Evolutionary conservation across 2,888 invertebrate genomes (phyloP).

Genomic region (Malacosoma neustria): DNA sequence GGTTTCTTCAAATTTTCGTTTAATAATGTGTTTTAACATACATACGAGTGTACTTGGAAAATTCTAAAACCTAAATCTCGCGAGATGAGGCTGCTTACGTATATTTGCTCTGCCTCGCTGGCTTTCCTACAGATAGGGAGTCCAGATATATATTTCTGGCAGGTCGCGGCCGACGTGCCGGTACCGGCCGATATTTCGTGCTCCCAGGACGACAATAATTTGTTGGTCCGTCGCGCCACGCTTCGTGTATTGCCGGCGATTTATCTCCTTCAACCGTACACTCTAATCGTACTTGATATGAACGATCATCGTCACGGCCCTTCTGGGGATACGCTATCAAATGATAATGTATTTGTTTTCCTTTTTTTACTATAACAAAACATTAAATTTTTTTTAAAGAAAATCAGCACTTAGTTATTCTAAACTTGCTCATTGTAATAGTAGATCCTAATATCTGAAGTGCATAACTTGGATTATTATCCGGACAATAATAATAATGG

Average conservation of each 20-base stretch:
- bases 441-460: too few species aligned
- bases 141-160: conserved; percentile 44
- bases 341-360: neutral
- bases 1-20: too few species aligned
- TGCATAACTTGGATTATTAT: too few species aligned
- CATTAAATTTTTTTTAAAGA: too few species aligned
- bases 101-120: conserved; percentile 12
- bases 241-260: conserved; percentile 46
- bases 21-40: too few species aligned
- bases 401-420: too few species aligned
- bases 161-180: conserved; percentile 36
- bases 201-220: conserved; percentile 66
- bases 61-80: neutral
- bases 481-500: too few species aligned
- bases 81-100: conserved; percentile 3
- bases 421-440: too few species aligned
- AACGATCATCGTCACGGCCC: conserved; percentile 31
- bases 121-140: conserved; percentile 22
- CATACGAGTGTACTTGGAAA: neutral
- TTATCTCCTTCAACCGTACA: conserved; percentile 47
- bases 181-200: conserved; percentile 54
- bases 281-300: conserved; percentile 45
- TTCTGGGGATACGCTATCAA: conserved; percentile 18
- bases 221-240: conserved; percentile 57
- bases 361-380: neutral